These are phyloP conservation scores for Zenarchopterus dispar DNA, from an alignment of 2,797 vertebrate genomes.

Conservation along the genomic window DNA sequence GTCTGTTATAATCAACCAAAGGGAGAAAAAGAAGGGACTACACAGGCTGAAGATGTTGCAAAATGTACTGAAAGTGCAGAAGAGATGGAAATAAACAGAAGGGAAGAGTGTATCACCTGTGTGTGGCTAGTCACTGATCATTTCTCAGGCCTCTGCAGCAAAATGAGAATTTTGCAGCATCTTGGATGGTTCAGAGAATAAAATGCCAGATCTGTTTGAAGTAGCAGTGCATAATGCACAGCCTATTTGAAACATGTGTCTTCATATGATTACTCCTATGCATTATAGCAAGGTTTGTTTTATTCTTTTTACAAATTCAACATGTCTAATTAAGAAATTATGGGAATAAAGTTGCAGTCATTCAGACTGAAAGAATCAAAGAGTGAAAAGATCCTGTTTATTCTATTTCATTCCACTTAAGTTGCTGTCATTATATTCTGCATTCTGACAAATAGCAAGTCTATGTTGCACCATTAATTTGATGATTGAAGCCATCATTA, in stretches of 20 bases:
- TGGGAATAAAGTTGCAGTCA: not conserved
- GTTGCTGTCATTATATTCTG: too few relatives aligned
- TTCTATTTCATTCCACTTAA: not conserved
- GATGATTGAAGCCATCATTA: too few relatives aligned
- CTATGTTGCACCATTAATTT: too few relatives aligned
- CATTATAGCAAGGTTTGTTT: not conserved
- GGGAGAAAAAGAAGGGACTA: conserved; percentile 62
- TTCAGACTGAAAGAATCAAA: conserved; percentile 5
- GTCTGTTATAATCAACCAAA: conserved; percentile 77
- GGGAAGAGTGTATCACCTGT: conserved; percentile 50
- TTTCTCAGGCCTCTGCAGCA: conserved; percentile 12
- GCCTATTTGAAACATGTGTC: conserved; percentile 6
- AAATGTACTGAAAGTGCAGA: conserved; percentile 56
- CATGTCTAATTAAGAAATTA: not conserved
- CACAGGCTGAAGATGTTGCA: conserved; percentile 59
- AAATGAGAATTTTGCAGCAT: conserved; percentile 8
- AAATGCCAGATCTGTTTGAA: conserved; percentile 20
- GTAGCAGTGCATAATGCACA: conserved; percentile 3
- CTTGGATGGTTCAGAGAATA: conserved; percentile 8
- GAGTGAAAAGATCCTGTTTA: not conserved
- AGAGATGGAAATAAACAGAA: conserved; percentile 53
- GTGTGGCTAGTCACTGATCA: too few relatives aligned
- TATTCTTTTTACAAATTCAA: not conserved
- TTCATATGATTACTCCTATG: not conserved
- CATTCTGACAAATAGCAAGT: too few relatives aligned